Evolutionary conservation across 2,888 invertebrate species (phyloP).

Genomic region (Schizaphis graminum): DNA sequence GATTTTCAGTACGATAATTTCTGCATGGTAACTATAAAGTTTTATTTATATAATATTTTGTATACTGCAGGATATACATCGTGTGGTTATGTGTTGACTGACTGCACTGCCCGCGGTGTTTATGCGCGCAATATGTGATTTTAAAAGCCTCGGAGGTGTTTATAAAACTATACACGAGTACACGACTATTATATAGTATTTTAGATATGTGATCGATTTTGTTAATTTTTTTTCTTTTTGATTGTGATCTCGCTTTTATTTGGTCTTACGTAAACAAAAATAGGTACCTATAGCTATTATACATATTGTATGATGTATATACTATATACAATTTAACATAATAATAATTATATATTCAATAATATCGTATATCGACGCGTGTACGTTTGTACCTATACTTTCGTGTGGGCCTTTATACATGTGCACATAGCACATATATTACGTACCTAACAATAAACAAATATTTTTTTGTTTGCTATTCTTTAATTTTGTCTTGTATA

Average conservation of each 20-base stretch:
- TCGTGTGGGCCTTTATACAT: constrained; percentile 8
- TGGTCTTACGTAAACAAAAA: neutral
- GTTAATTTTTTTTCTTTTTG: neutral
- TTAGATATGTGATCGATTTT: neutral
- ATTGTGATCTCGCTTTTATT: neutral
- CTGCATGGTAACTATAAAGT: neutral
- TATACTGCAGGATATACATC: neutral
- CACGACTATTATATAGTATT: neutral
- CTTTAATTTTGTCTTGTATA: too few species aligned
- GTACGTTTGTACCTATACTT: neutral
- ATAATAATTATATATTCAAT: neutral
- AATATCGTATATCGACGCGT: neutral
- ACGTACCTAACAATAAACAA: neutral
- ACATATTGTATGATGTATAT: neutral
- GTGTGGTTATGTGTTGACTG: neutral
- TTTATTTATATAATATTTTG: neutral
- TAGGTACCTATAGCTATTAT: neutral
- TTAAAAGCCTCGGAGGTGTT: neutral
- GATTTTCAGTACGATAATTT: neutral
- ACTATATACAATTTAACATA: neutral
- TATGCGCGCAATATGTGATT: neutral
- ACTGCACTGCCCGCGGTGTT: too few species aligned
- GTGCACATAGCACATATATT: neutral
- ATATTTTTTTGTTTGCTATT: too few species aligned
- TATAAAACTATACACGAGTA: neutral